Evolutionary conservation across 2,888 invertebrate genomes (phyloP).

Genomic region (Meghimatium bilineatum): DNA sequence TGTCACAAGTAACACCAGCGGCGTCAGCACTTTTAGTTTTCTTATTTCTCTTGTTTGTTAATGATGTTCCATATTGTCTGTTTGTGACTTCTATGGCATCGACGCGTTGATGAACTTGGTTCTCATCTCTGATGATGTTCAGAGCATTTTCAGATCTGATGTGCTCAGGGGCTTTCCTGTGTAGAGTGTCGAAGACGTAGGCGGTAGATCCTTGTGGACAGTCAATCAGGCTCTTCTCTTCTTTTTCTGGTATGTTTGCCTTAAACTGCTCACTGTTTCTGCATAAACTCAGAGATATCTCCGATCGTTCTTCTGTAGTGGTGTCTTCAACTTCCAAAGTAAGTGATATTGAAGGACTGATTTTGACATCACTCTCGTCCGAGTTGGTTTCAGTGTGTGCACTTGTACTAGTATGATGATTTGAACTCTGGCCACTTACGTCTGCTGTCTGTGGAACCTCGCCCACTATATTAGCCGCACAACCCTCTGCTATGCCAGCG

Average conservation of each 20-base stretch:
- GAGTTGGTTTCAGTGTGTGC: background rate
- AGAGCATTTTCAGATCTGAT: background rate
- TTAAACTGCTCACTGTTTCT: background rate
- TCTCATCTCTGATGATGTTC: background rate
- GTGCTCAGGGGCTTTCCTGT: background rate
- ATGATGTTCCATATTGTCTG: background rate
- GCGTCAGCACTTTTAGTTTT: constrained; percentile 33
- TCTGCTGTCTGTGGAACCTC: background rate
- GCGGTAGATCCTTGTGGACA: background rate
- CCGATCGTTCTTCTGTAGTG: background rate
- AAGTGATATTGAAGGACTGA: background rate
- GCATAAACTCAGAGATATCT: background rate
- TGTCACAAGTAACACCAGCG: constrained; percentile 16
- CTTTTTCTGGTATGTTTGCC: background rate
- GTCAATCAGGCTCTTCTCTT: background rate
- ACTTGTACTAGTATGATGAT: background rate
- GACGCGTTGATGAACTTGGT: too few relatives aligned
- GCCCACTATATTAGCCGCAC: background rate
- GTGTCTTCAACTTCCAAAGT: background rate
- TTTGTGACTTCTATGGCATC: background rate
- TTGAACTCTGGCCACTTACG: background rate
- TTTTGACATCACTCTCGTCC: background rate
- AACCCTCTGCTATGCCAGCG: background rate
- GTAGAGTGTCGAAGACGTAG: background rate
- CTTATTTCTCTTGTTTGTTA: background rate